Evolutionary conservation across 2,113 vertebrate genomes (phyloP).

Genomic region (Ictalurus furcatus): DNA sequence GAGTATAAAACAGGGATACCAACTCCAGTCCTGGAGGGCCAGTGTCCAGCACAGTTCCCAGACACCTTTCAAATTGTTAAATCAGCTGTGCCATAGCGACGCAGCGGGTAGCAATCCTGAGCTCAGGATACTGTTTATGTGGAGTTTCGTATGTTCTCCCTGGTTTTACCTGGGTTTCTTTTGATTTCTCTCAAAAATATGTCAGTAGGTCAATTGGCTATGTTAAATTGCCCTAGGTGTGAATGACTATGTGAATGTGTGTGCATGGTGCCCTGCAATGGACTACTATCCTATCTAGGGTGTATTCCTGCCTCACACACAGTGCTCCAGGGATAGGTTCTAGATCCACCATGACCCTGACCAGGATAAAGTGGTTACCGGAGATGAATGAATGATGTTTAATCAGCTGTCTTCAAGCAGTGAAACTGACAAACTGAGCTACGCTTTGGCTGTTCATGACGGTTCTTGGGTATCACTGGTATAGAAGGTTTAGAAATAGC

Average conservation of each 20-base stretch:
- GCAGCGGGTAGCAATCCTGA: neutral
- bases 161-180: neutral
- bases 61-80: neutral
- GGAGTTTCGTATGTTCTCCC: neutral
- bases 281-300: neutral
- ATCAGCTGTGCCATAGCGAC: neutral
- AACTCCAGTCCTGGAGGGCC: neutral
- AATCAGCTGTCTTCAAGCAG: neutral
- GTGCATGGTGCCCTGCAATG: neutral
- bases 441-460: neutral
- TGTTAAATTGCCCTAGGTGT: neutral
- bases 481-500: neutral
- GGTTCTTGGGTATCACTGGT: neutral
- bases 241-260: neutral
- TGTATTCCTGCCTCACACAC: neutral
- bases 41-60: neutral
- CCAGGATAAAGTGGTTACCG: neutral
- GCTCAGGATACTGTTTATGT: neutral
- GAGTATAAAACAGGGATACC: conserved; percentile 3
- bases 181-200: neutral
- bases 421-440: neutral
- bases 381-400: neutral
- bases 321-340: neutral
- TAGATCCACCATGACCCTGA: neutral
- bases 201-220: neutral